phyloP scores from a whole-genome alignment of 2,888 invertebrate species.

The Drosophila mulleri region DNA sequence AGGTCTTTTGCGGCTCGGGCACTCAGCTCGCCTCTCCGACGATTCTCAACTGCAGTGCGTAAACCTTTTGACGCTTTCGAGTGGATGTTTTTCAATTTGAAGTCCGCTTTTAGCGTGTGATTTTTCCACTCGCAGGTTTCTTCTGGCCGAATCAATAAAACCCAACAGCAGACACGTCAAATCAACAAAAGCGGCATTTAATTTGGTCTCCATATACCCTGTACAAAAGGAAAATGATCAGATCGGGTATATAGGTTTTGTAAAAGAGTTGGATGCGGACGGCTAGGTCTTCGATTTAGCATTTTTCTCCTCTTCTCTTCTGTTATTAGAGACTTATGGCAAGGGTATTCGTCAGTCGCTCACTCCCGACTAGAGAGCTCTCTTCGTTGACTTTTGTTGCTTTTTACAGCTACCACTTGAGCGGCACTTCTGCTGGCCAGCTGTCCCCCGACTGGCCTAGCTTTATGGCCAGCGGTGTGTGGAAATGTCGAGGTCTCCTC shows the following conservation, averaged over 20 bases:
- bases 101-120: slow-evolving; percentile 44
- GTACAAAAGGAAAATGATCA: neutral
- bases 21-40: neutral
- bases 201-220: slow-evolving; percentile 8
- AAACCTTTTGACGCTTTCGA: slow-evolving; percentile 53
- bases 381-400: neutral
- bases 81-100: slow-evolving; percentile 40
- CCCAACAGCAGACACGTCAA: slow-evolving; percentile 33
- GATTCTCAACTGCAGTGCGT: slow-evolving; percentile 30
- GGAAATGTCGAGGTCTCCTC: slow-evolving; percentile 45
- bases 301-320: too few species aligned
- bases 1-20: slow-evolving; percentile 8
- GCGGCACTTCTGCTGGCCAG: slow-evolving; percentile 6
- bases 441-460: neutral
- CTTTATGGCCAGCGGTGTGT: slow-evolving; percentile 38
- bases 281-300: too few species aligned
- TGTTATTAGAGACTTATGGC: too few species aligned
- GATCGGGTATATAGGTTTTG: neutral
- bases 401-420: slow-evolving; percentile 56
- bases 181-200: slow-evolving; percentile 61
- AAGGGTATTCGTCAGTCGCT: neutral
- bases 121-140: slow-evolving; percentile 22
- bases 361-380: neutral
- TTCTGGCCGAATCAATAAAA: slow-evolving; percentile 49
- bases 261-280: too few species aligned